phyloP scores from a whole-genome alignment of 1,140 invertebrate genomes.

The Lordiphosa stackelbergi region DNA sequence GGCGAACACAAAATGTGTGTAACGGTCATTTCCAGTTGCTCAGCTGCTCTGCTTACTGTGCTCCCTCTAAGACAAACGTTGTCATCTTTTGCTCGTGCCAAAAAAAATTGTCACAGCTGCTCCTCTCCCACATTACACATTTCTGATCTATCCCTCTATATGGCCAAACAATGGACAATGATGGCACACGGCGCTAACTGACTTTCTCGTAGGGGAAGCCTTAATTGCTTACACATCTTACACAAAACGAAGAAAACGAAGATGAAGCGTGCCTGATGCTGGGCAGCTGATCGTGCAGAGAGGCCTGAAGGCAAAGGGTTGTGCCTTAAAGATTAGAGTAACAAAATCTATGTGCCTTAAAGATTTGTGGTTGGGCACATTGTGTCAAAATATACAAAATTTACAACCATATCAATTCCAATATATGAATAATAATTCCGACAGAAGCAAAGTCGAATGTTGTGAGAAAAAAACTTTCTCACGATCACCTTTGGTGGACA shows the following conservation, averaged over 20 bases:
- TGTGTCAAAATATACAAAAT: conserved; percentile 11
- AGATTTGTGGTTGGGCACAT: conserved; percentile 53
- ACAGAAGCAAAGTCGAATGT: conserved; percentile 45
- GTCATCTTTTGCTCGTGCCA: conserved; percentile 12
- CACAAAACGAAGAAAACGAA: conserved; percentile 42
- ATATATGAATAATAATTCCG: conserved; percentile 67
- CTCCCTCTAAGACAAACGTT: conserved; percentile 43
- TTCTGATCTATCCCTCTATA: background rate
- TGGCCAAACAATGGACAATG: conserved; percentile 31
- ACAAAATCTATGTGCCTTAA: conserved; percentile 42
- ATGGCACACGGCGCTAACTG: conserved; percentile 48
- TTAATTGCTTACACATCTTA: conserved; percentile 65
- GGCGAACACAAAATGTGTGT: background rate
- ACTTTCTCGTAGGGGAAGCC: conserved; percentile 52
- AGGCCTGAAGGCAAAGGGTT: conserved; percentile 51
- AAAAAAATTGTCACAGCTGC: conserved; percentile 23
- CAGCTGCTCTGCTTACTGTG: conserved; percentile 21
- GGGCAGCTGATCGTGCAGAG: conserved; percentile 45
- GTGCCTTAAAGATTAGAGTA: conserved; percentile 41
- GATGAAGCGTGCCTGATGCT: conserved; percentile 68
- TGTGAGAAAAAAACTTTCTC: conserved; percentile 76
- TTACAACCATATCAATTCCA: conserved; percentile 62
- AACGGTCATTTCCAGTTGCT: conserved; percentile 15
- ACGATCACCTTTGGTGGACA: conserved; percentile 67
- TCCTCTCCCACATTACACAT: background rate